Base-by-base conservation (phyloP, 2,113 vertebrate genomes). In the Hippocampus abdominalis region DNA sequence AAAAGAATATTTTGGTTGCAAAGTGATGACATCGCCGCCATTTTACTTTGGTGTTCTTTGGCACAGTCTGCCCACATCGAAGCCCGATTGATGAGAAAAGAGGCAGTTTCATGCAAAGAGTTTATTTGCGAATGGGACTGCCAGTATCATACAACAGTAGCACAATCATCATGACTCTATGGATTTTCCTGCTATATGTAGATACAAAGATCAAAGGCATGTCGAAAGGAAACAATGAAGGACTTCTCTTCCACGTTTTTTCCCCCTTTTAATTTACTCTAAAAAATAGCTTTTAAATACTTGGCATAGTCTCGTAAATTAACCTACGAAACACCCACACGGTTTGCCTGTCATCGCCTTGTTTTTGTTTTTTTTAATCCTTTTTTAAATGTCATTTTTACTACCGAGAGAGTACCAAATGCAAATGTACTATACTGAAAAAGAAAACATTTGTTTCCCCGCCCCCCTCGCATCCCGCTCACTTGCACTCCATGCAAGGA, bases 281-380 rank as follows among this genome's bases (percentile, higher is more conserved):
- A 91, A 92, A 92, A 92, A 91, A 91, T 91, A 91, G 89, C 89
- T 85, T 91, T 87, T 84, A 88, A 90, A 89, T 90, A 91, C 91
- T 91, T 92, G 90, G 89, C 90, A 92, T 92, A 91, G 87, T 88
- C 89, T 89, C 76, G 77, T 83, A 90, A 92, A 87, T 86, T 65
- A 89, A 89, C 88, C 84, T 81, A 88, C 87, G 87, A 90, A 89
- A 92, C 86, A 70, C 74, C 69, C 76, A 89, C 13, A 88, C 72
- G 84, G 80, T 78, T 86, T 88, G 84, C 87, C 86, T 80, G 85
- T 77, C 71, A 70, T 62, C 82, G 84, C 78, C 66, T 66, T 63
- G 81, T 90, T 79, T 79, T 68, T 21, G n/a, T 53, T 20, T 29
- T 36, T 54, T 23, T 23, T 25, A 16, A 4, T 4, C 15, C 18